A percentile compares a stretch with the other conserved stretches of the same genome.
These are phyloP conservation scores for Sarcophaga carnaria DNA, from an alignment of 2,888 invertebrate genomes.

Conservation along the genomic window DNA sequence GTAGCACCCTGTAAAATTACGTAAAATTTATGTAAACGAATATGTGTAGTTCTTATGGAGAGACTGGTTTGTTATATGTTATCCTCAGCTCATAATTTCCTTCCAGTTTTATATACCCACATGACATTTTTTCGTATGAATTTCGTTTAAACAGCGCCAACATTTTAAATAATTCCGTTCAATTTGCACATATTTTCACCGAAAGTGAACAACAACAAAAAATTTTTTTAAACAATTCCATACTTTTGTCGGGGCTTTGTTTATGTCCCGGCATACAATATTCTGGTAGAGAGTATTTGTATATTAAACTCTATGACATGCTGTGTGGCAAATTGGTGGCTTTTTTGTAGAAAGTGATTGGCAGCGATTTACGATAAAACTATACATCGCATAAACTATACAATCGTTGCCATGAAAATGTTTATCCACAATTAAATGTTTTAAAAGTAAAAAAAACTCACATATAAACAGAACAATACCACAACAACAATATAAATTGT, in stretches of 20 bases:
- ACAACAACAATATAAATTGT: neutral
- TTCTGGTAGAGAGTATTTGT: slow-evolving; percentile 14
- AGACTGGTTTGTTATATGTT: too few relatives aligned
- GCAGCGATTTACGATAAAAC: slow-evolving; percentile 60
- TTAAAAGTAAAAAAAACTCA: neutral
- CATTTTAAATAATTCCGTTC: too few relatives aligned
- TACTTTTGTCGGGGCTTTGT: neutral
- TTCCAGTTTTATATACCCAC: too few relatives aligned
- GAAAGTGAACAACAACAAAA: neutral
- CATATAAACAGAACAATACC: neutral
- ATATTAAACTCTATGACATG: slow-evolving; percentile 39
- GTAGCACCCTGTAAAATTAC: too few relatives aligned
- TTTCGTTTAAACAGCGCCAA: too few relatives aligned
- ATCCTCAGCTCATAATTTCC: too few relatives aligned
- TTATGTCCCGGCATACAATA: neutral
- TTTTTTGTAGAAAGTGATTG: slow-evolving; percentile 60
- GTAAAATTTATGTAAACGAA: too few relatives aligned
- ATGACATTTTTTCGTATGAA: too few relatives aligned
- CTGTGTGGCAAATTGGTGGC: slow-evolving; percentile 58
- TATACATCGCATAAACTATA: slow-evolving; percentile 10
- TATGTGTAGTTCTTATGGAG: too few relatives aligned
- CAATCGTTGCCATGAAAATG: neutral
- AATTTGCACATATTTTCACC: neutral
- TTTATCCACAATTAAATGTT: neutral
- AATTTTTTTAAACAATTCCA: neutral